Percentiles rank a stretch among this genome's conserved stretches.
Conservation (phyloP, 2,888 invertebrate species). For the Drosophila mimica region DNA sequence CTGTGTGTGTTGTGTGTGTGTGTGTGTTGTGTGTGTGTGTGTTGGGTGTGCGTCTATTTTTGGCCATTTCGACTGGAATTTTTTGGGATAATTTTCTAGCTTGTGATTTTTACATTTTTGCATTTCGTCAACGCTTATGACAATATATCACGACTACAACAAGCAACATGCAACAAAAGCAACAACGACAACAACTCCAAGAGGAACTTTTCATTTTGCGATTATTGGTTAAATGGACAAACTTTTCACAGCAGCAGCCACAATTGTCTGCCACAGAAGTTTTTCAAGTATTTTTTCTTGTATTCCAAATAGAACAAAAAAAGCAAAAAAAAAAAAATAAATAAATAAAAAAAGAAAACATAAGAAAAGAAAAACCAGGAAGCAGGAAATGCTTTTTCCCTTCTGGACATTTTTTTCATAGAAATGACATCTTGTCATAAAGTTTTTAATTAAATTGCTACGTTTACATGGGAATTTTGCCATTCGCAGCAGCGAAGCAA, state of each 20-base stretch:
- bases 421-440: constrained; percentile 72
- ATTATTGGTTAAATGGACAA: constrained; percentile 76
- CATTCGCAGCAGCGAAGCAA: constrained; percentile 28
- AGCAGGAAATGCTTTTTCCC: constrained; percentile 24
- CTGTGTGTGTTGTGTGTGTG: constrained; percentile 27
- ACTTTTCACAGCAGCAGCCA: constrained; percentile 57
- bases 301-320: constrained; percentile 37
- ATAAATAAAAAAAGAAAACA: not conserved
- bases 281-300: constrained; percentile 61
- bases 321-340: constrained; percentile 19
- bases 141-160: constrained; percentile 68
- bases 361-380: not conserved
- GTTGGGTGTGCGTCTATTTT: constrained; percentile 5
- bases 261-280: constrained; percentile 76
- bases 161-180: constrained; percentile 17
- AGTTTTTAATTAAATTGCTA: constrained; percentile 78
- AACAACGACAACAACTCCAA: constrained; percentile 12
- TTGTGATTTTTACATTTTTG: constrained; percentile 71
- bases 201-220: constrained; percentile 52
- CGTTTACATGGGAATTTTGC: constrained; percentile 50
- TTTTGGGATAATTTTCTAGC: constrained; percentile 57
- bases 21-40: constrained; percentile 4
- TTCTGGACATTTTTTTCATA: constrained; percentile 28
- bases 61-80: constrained; percentile 27
- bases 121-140: constrained; percentile 76